phyloP scores from a whole-genome alignment of 2,888 invertebrate genomes.

The Caradrina kadenii region DNA sequence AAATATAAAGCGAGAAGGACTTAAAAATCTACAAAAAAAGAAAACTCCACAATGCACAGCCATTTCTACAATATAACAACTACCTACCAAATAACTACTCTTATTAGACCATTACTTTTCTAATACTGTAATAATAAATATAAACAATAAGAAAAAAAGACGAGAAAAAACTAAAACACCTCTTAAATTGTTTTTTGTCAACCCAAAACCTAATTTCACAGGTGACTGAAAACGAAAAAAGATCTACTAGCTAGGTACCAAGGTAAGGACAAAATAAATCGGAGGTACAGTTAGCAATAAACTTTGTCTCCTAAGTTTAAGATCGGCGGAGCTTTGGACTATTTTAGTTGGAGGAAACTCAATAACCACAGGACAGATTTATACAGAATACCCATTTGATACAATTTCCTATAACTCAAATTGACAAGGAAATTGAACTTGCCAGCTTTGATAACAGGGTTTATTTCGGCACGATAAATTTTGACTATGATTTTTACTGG shows the following conservation, averaged over 20 bases:
- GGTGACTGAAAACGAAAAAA: not conserved
- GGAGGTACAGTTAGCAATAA: slow-evolving; percentile 19
- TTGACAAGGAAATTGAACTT: not conserved
- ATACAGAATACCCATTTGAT: slow-evolving; percentile 3
- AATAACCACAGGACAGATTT: slow-evolving; percentile 3
- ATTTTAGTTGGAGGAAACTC: not conserved
- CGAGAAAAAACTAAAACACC: not conserved
- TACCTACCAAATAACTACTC: too few species aligned
- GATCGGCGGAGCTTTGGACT: not conserved
- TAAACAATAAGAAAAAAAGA: too few species aligned
- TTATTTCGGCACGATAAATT: too few species aligned
- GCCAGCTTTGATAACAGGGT: too few species aligned
- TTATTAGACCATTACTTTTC: too few species aligned
- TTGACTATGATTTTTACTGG: too few species aligned
- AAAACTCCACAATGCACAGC: too few species aligned
- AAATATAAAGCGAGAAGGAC: too few species aligned
- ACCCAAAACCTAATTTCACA: slow-evolving; percentile 2
- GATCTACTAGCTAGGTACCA: not conserved
- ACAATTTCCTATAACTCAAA: not conserved
- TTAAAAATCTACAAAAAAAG: too few species aligned
- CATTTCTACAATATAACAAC: too few species aligned
- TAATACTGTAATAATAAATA: too few species aligned
- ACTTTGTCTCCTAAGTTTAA: slow-evolving; percentile 22
- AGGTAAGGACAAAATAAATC: slow-evolving; percentile 16
- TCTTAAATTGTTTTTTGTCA: not conserved